A percentile compares a stretch with the other conserved stretches of the same genome.
These are phyloP conservation scores for Aspiorhynchus laticeps DNA, from an alignment of 2,113 vertebrate genomes.

Conservation along the genomic window DNA sequence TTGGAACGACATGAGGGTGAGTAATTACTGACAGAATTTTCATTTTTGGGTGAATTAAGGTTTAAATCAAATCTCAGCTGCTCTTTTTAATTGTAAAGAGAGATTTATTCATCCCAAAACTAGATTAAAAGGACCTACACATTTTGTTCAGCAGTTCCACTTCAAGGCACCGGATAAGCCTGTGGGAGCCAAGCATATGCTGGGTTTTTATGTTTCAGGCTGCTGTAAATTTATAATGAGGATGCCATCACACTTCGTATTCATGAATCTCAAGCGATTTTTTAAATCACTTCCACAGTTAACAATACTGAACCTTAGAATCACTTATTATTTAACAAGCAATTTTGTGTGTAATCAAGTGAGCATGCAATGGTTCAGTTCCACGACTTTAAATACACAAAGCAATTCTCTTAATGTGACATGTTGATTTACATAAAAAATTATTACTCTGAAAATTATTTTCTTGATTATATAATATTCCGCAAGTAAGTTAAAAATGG, in stretches of 20 bases:
- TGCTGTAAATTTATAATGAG: constrained; percentile 43
- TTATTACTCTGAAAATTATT: too few relatives aligned
- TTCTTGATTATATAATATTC: too few relatives aligned
- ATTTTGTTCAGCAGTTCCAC: constrained; percentile 25
- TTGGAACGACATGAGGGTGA: too few relatives aligned
- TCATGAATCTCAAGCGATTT: background rate
- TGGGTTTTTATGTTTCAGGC: background rate
- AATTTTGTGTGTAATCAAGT: background rate
- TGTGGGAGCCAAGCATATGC: constrained; percentile 17
- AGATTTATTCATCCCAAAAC: constrained; percentile 4
- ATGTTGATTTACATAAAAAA: too few relatives aligned
- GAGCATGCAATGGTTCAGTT: background rate
- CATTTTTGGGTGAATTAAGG: too few relatives aligned
- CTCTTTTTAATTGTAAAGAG: constrained; percentile 26
- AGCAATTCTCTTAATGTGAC: too few relatives aligned
- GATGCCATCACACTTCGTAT: background rate
- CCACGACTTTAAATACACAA: background rate
- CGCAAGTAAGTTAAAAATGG: too few relatives aligned
- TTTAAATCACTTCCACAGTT: background rate
- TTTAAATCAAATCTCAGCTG: constrained; percentile 6
- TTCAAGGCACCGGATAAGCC: constrained; percentile 11
- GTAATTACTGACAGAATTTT: too few relatives aligned
- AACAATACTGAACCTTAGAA: background rate
- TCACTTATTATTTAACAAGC: background rate
- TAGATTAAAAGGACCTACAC: constrained; percentile 33